Evolutionary conservation across 1,140 invertebrate species (phyloP).

Genomic region (Planococcus citri): DNA sequence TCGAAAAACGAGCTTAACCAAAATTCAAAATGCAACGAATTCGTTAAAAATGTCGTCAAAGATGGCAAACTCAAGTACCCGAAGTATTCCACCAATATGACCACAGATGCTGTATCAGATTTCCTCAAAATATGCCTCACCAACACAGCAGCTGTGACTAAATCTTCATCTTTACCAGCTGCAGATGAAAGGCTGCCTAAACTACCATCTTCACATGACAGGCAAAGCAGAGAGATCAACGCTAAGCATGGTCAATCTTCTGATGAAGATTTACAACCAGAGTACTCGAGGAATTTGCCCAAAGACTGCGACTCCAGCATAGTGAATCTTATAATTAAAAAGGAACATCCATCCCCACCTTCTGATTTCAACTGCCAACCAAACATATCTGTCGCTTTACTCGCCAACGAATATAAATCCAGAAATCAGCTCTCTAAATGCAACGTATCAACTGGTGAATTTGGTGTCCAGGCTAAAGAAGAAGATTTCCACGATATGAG

Average conservation of each 20-base stretch:
- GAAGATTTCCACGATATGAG: neutral
- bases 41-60: neutral
- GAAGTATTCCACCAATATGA: neutral
- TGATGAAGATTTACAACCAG: neutral
- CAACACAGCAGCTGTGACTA: neutral
- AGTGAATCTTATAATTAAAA: neutral
- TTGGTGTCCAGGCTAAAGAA: neutral
- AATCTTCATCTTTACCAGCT: no score
- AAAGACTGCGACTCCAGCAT: no score
- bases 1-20: slow-evolving; percentile 13
- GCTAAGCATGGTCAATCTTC: no score
- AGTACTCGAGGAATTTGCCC: neutral
- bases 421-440: no score
- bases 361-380: neutral
- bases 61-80: neutral
- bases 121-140: slow-evolving; percentile 7
- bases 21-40: neutral
- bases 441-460: neutral
- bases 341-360: neutral
- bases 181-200: no score
- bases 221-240: no score
- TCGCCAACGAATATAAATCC: neutral
- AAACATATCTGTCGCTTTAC: neutral
- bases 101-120: slow-evolving; percentile 4
- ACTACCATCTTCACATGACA: no score